Percentiles rank a stretch among this genome's conserved stretches.
Conservation (phyloP, 2,113 vertebrate genomes). For the Oryzias javanicus region DNA sequence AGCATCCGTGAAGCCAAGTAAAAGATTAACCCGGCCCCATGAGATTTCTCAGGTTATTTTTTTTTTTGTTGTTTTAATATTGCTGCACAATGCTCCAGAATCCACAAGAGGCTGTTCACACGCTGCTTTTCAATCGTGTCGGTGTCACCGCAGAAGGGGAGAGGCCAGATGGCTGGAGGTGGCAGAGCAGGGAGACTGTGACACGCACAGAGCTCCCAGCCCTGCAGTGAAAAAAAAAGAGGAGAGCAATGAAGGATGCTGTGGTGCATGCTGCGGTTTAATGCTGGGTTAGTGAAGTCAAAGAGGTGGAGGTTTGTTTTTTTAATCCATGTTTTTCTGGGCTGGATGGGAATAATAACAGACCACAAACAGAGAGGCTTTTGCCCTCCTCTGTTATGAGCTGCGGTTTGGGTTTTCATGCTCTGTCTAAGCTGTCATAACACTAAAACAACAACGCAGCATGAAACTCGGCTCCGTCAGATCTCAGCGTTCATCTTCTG, state of each 20-base stretch:
- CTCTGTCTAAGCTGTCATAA: constrained; percentile 45
- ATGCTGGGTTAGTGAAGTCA: constrained; percentile 2
- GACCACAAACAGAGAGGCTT: constrained; percentile 18
- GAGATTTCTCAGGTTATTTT: constrained; percentile 4
- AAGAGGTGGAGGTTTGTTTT: too few species aligned
- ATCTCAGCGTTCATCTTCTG: constrained; percentile 18
- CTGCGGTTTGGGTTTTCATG: constrained; percentile 29
- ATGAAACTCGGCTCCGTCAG: constrained; percentile 28
- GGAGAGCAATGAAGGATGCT: neutral
- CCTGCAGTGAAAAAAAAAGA: constrained; percentile 7
- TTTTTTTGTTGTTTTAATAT: neutral
- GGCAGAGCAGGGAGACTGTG: constrained; percentile 27
- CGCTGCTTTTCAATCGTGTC: constrained; percentile 42
- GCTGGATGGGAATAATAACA: constrained; percentile 1
- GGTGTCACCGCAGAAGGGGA: constrained; percentile 19
- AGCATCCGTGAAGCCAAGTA: constrained; percentile 33
- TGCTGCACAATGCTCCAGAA: constrained; percentile 29
- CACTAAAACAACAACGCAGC: constrained; percentile 25
- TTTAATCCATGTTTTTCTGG: constrained; percentile 1
- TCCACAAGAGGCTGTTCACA: constrained; percentile 49
- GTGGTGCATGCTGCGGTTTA: constrained; percentile 23
- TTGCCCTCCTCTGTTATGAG: constrained; percentile 42
- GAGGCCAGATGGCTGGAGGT: constrained; percentile 49
- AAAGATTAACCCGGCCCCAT: constrained; percentile 28
- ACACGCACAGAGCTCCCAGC: constrained; percentile 26